These are phyloP conservation scores for Luperina testacea DNA, from an alignment of 2,888 invertebrate species.

Conservation along the genomic window DNA sequence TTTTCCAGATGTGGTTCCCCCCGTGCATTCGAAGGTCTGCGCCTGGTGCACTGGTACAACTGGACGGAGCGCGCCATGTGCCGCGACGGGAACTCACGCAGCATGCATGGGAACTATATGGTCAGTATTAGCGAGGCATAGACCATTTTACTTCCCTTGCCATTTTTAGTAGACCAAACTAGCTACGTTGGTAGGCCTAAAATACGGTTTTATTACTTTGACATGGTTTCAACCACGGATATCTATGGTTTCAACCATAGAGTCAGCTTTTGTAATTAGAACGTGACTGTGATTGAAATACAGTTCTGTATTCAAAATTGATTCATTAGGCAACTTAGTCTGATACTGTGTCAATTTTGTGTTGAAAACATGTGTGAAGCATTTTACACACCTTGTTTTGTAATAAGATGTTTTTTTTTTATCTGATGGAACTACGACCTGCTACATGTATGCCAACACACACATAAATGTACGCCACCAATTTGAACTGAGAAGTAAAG, in stretches of 20 bases:
- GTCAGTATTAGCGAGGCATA: slow-evolving; percentile 66
- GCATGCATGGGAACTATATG: slow-evolving; percentile 75
- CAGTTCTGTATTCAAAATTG: neutral
- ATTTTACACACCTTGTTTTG: too few relatives aligned
- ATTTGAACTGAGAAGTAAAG: neutral
- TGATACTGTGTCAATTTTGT: too few relatives aligned
- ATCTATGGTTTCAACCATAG: neutral
- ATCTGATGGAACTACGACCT: neutral
- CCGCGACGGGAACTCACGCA: slow-evolving; percentile 68
- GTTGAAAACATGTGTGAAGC: too few relatives aligned
- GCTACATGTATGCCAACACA: neutral
- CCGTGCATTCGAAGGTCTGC: slow-evolving; percentile 81
- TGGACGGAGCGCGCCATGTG: slow-evolving; percentile 89
- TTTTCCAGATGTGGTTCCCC: slow-evolving; percentile 88
- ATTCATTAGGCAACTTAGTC: too few relatives aligned
- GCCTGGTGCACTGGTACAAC: slow-evolving; percentile 91
- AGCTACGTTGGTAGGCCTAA: neutral
- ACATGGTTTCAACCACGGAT: too few relatives aligned
- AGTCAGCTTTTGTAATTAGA: neutral
- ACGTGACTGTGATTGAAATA: neutral
- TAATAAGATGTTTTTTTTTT: too few relatives aligned
- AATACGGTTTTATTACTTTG: neutral
- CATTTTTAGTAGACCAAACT: neutral
- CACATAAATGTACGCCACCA: too few relatives aligned
- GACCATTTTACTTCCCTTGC: neutral